Evolutionary conservation across 2,888 invertebrate species (phyloP).

Genomic region (Colostygia pectinataria): DNA sequence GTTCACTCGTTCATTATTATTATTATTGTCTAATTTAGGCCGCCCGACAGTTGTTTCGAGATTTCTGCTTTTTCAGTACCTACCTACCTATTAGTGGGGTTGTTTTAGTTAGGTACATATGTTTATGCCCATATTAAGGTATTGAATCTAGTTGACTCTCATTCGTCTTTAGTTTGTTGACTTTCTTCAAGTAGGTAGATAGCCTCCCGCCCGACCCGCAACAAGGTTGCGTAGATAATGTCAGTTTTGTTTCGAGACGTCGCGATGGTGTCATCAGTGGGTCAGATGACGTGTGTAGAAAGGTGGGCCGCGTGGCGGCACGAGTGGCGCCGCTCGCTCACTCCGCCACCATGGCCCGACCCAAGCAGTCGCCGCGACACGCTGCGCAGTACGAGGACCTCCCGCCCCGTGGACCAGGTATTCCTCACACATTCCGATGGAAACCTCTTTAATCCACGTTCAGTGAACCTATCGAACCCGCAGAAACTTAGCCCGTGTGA

Average conservation of each 20-base stretch:
- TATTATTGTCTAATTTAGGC: too few relatives aligned
- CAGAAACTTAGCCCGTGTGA: slow-evolving; percentile 4
- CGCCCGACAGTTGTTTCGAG: too few relatives aligned
- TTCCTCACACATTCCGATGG: slow-evolving; percentile 23
- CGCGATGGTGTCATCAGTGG: slow-evolving; percentile 42
- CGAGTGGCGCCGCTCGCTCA: slow-evolving; percentile 52
- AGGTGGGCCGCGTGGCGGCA: slow-evolving; percentile 52
- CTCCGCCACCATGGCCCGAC: slow-evolving; percentile 77
- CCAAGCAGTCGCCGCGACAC: slow-evolving; percentile 78
- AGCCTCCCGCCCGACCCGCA: slow-evolving; percentile 13
- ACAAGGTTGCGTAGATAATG: slow-evolving; percentile 17
- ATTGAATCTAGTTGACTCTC: neutral
- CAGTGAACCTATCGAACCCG: slow-evolving; percentile 1
- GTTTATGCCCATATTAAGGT: neutral
- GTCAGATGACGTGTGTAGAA: slow-evolving; percentile 55
- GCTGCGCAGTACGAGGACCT: slow-evolving; percentile 68
- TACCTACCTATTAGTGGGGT: too few relatives aligned
- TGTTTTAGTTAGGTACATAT: neutral
- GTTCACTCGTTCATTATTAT: too few relatives aligned
- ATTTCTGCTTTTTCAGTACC: too few relatives aligned
- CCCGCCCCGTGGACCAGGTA: slow-evolving; percentile 80
- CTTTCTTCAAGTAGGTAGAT: slow-evolving; percentile 13
- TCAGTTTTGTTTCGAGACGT: slow-evolving; percentile 22
- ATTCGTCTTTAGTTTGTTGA: slow-evolving; percentile 6
- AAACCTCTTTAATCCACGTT: neutral